Evolutionary conservation across 2,888 invertebrate species (phyloP).

Genomic region (Caenorhabditis virilis): DNA sequence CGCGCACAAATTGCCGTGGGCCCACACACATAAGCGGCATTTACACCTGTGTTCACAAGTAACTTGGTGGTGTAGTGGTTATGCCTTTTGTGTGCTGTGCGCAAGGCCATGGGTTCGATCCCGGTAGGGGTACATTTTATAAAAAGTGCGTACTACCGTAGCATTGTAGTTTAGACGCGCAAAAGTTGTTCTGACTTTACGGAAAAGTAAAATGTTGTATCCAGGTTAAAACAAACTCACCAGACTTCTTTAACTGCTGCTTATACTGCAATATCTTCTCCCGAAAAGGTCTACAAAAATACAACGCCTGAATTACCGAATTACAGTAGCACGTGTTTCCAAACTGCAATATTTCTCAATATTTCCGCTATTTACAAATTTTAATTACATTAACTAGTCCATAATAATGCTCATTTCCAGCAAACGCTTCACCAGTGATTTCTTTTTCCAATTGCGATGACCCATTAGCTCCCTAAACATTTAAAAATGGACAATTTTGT

Average conservation of each 20-base stretch:
- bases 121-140: too few relatives aligned
- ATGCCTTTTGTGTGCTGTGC: too few relatives aligned
- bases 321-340: conserved; percentile 99
- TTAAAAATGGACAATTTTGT: background rate
- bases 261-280: conserved; percentile 98
- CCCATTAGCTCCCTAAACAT: conserved; percentile 89
- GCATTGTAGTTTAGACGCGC: too few relatives aligned
- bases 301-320: conserved; percentile 97
- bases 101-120: too few relatives aligned
- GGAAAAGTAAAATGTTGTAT: too few relatives aligned
- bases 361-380: background rate
- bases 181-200: too few relatives aligned
- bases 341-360: conserved; percentile 75
- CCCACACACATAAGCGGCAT: too few relatives aligned
- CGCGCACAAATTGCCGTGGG: too few relatives aligned
- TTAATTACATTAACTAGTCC: conserved; percentile 89
- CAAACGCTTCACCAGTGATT: conserved; percentile 96
- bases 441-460: conserved; percentile 99
- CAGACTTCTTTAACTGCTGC: conserved; percentile 70
- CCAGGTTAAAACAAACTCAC: conserved; percentile 16
- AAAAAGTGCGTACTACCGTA: too few relatives aligned
- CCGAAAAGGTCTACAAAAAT: conserved; percentile 98
- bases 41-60: too few relatives aligned
- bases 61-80: too few relatives aligned
- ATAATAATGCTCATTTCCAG: conserved; percentile 98